Percentiles rank a stretch among this genome's conserved stretches.
These are phyloP conservation scores for Littorina saxatilis DNA, from an alignment of 1,140 invertebrate genomes.

Conservation along the genomic window DNA sequence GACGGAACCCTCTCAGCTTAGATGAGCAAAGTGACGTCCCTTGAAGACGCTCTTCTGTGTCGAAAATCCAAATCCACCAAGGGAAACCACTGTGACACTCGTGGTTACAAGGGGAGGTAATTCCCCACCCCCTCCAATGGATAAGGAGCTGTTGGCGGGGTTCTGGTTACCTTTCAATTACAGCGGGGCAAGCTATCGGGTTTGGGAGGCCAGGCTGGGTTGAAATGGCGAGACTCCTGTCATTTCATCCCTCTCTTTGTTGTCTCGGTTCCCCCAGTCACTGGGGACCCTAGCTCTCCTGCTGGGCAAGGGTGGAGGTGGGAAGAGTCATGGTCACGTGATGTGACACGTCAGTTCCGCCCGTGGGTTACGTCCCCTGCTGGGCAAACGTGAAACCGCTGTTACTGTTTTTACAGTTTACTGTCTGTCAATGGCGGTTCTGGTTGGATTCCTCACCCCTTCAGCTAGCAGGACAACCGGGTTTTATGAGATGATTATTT, in stretches of 20 bases:
- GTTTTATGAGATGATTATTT: too few relatives aligned
- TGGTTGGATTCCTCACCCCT: too few relatives aligned
- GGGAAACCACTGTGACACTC: neutral
- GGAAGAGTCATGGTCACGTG: too few relatives aligned
- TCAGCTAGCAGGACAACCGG: too few relatives aligned
- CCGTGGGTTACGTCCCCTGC: too few relatives aligned
- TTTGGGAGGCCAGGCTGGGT: neutral
- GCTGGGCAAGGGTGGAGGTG: too few relatives aligned
- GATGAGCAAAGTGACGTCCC: neutral
- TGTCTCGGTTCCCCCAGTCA: too few relatives aligned
- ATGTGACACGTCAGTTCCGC: too few relatives aligned
- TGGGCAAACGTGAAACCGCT: too few relatives aligned
- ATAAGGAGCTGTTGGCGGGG: neutral
- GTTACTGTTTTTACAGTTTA: too few relatives aligned
- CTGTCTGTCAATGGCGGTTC: too few relatives aligned
- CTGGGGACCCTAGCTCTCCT: too few relatives aligned
- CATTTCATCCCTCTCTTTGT: neutral
- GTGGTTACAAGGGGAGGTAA: neutral
- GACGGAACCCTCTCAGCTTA: neutral
- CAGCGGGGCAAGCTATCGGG: neutral
- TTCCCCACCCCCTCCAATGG: neutral
- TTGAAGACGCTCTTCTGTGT: neutral
- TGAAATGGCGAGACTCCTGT: constrained; percentile 2
- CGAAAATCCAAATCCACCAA: neutral
- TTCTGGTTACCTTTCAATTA: neutral